Conservation (phyloP, 2,888 invertebrate genomes). For the Sinodicranocentrus sp. region DNA sequence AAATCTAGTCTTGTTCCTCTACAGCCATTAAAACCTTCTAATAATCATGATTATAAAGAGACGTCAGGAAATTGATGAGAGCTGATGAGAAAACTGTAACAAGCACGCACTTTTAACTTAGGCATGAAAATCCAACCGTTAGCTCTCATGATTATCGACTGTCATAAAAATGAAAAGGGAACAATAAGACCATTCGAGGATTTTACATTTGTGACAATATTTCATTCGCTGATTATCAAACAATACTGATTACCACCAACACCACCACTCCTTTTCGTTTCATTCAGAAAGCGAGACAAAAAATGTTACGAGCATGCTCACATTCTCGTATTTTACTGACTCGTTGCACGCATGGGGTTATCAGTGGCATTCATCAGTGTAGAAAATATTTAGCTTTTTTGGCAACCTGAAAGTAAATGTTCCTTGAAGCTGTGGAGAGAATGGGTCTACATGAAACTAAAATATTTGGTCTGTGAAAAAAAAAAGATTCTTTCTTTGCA, state of each 20-base stretch:
- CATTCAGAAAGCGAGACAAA: neutral
- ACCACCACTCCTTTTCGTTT: conserved; percentile 37
- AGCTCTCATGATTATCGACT: neutral
- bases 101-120: neutral
- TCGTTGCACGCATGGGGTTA: conserved; percentile 61
- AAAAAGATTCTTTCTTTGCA: too few relatives aligned
- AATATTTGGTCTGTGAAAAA: too few relatives aligned
- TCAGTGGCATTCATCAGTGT: conserved; percentile 58
- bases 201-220: conserved; percentile 27
- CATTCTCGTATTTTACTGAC: conserved; percentile 25
- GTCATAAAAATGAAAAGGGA: neutral
- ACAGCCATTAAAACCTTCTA: too few relatives aligned
- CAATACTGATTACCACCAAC: conserved; percentile 48
- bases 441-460: too few relatives aligned
- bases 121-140: neutral
- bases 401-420: conserved; percentile 25
- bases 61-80: too few relatives aligned
- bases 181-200: neutral
- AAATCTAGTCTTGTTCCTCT: too few relatives aligned
- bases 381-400: conserved; percentile 35
- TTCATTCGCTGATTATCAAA: conserved; percentile 50
- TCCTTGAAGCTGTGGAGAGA: neutral
- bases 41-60: too few relatives aligned
- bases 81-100: too few relatives aligned
- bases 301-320: conserved; percentile 25